Base-by-base conservation (phyloP, 2,797 vertebrate species). In the Danio aesculapii region DNA sequence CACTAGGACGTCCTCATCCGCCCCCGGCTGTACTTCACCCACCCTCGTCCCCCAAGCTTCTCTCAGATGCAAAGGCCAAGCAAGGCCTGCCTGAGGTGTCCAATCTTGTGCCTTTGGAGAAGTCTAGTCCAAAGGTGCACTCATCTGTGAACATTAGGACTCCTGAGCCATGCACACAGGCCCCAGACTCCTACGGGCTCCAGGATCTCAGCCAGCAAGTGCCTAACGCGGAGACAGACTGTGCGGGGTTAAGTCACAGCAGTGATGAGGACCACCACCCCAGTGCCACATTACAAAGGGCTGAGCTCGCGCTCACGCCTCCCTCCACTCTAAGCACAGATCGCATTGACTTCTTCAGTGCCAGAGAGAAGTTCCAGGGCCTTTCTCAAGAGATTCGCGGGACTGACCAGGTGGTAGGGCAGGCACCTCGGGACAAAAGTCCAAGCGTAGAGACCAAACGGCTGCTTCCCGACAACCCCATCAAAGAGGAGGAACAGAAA, bases 341-440 rank as follows among this genome's bases (percentile, higher is more conserved):
- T 90, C 95, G 96, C 86, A 99, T 99, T 19, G 94, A 98, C 91
- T 99, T 99, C 92, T 95, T 98, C 90, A 98, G 96, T 0, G 97
- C 98, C 89, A 92, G 97, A 66, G 97, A 97, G 83, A 99, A 97
- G 88, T 99, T 99, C 1, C 94, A 97, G 85, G 96, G 96, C 75
- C 92, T 98, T 83, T 95, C 96, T 50, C 96, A 97, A 84, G 97
- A 98, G 78, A 81, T n/a, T 43, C 78, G 78, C 8, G 83, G 59
- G 39, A 70, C 61, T 41, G 81, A 84, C 61, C 87, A 83, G 71
- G 63, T 30, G 17, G 55, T 49, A n/a, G 81, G 67, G 75, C 86
- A 81, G 81, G 66, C 68, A 3, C 61, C 74, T 13, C 81, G 74
- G 64, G 84, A 87, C 68, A 86, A 84, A 85, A 80, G 83, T 55